Conservation (phyloP, 2,888 invertebrate genomes). For the Cephus sareptanus region DNA sequence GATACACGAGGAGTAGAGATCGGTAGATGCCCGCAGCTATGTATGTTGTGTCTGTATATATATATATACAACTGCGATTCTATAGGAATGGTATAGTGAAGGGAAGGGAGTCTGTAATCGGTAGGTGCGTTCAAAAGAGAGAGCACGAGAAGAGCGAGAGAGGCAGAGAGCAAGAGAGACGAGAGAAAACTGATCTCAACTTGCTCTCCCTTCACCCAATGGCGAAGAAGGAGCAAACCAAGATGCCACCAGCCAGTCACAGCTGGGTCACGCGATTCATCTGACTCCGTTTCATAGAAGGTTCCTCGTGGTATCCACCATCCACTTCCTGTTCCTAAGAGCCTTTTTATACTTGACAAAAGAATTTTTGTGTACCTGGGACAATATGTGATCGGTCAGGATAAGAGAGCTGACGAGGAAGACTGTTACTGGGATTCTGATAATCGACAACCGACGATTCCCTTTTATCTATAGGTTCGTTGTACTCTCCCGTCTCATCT, state of each 20-base stretch:
- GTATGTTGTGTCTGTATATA: not conserved
- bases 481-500: not conserved
- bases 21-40: not conserved
- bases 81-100: not conserved
- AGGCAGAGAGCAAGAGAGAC: conserved; percentile 5
- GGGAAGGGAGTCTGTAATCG: not conserved
- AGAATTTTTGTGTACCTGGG: not conserved
- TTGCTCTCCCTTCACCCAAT: conserved; percentile 53
- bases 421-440: not conserved
- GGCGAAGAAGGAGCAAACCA: conserved; percentile 37
- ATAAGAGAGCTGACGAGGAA: not conserved
- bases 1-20: conserved; percentile 6
- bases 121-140: not conserved
- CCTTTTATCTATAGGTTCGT: not conserved
- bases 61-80: not conserved
- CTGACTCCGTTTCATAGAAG: conserved; percentile 16
- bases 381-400: conserved; percentile 3
- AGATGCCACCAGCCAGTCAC: conserved; percentile 49
- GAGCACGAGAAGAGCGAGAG: not conserved
- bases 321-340: not conserved
- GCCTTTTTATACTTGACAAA: not conserved
- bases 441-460: not conserved
- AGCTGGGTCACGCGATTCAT: conserved; percentile 44
- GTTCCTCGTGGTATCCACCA: not conserved
- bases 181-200: conserved; percentile 23